Evolutionary conservation across 2,113 vertebrate genomes (phyloP), one percentile per base, ranked within the genome.

Genomic region (Callaeas wilsoni): DNA sequence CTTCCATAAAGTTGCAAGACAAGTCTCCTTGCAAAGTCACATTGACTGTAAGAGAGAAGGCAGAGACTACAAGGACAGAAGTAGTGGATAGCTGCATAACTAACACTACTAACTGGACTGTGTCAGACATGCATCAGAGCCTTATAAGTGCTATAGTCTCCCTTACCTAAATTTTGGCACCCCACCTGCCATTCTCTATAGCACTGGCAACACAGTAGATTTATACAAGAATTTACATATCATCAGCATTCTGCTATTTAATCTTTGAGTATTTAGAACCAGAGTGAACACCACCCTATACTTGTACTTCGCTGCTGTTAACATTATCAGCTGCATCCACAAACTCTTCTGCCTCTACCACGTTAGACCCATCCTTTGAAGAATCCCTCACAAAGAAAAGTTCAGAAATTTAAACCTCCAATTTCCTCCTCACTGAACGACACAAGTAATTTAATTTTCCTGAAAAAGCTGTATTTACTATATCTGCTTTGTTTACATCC

Each of bases 401-500:
- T 10, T 64, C 30, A 64, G 27, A 88, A 63, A 67, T 1, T 9
- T 2, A 50, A 90, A 84, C 7, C 4, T 33, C 29, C 7, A 1
- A 8, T 56, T 65, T 88, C 52, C 37, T 79, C 33, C 9, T 42
- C 13, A 21, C 17, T 56, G 41, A 67, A 56, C 6, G 16, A 37
- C 37, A 68, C 7, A 71, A 33, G 6, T 27, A 39, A 65, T 32
- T 63, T 26, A 13, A 55, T 37, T 71, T 67, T 29, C 27, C 42
- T 57, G 52, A n/a, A 84, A 76, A 77, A 30, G 46, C 47, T 69
- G 12, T 41, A 70, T 67, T 22, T 42, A 65, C 33, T 71, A 42
- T 5, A 56, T 4, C 4, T 29, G 21, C 13, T 68, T 47, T 0
- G 0, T 65, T 87, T 46, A 65, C 12, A 57, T 25, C 25, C 52